Evolutionary conservation across 2,113 vertebrate genomes (phyloP).

Genomic region (Azemiops feae): DNA sequence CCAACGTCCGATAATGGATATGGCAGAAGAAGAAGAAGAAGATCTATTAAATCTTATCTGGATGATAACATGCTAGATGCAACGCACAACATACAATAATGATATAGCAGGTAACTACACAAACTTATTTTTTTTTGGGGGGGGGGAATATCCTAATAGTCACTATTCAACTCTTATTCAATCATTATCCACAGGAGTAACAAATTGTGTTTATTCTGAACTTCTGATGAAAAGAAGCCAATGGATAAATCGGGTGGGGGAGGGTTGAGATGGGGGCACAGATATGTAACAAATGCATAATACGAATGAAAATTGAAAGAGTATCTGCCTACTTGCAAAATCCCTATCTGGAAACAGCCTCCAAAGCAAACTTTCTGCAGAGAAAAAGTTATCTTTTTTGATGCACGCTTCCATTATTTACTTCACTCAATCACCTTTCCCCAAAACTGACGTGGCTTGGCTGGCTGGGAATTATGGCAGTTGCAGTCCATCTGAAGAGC

Average conservation of each 20-base stretch:
- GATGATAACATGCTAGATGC: background rate
- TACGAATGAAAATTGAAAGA: background rate
- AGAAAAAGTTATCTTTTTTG: background rate
- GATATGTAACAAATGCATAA: background rate
- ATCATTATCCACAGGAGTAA: background rate
- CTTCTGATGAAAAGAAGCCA: background rate
- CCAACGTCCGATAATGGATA: too few relatives aligned
- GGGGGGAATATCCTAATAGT: background rate
- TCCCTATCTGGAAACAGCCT: background rate
- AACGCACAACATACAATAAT: background rate
- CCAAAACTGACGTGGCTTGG: background rate
- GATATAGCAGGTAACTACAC: background rate
- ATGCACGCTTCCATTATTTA: background rate
- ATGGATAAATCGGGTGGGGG: too few relatives aligned
- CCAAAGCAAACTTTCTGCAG: conserved; percentile 11
- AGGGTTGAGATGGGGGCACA: background rate
- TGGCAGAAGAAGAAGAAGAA: too few relatives aligned
- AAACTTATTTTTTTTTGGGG: background rate
- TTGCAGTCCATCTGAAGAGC: background rate
- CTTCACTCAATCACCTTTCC: background rate
- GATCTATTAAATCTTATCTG: background rate
- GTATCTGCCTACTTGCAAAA: background rate
- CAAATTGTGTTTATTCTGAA: background rate
- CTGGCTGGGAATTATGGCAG: background rate
- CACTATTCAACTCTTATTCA: background rate